Evolutionary conservation across 1,140 invertebrate genomes (phyloP).

Genomic region (Panulirus ornatus): DNA sequence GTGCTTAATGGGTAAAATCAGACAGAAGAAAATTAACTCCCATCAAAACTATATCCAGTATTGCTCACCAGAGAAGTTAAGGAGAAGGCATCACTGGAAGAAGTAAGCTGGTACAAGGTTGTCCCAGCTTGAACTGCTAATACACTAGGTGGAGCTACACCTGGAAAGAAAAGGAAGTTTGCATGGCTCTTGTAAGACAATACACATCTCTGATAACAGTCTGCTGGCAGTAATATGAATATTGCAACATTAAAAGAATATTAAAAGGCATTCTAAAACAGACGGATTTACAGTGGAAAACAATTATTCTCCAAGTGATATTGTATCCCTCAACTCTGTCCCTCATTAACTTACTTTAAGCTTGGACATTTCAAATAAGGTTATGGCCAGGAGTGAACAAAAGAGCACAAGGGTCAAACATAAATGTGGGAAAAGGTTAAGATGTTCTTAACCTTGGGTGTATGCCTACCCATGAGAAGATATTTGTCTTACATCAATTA

Average conservation of each 20-base stretch:
- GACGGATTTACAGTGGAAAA: not conserved
- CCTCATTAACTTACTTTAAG: too few species aligned
- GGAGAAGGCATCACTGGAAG: constrained; percentile 92
- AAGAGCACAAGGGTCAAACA: too few species aligned
- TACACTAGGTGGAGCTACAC: constrained; percentile 98
- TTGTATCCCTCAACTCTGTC: not conserved
- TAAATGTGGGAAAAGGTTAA: too few species aligned
- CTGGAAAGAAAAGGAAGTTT: constrained; percentile 85
- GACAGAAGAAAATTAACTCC: too few species aligned
- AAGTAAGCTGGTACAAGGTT: constrained; percentile 94
- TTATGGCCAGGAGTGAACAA: too few species aligned
- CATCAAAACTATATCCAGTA: too few species aligned
- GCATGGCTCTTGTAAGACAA: constrained; percentile 63
- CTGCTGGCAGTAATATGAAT: not conserved
- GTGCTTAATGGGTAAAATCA: too few species aligned
- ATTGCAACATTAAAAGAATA: constrained; percentile 1
- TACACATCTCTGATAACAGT: constrained; percentile 4
- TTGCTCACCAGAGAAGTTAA: constrained; percentile 88
- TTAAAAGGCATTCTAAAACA: not conserved
- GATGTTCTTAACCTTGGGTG: too few species aligned
- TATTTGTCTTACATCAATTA: too few species aligned
- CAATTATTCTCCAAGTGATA: not conserved
- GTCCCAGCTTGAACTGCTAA: constrained; percentile 98
- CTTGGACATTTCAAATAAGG: too few species aligned
- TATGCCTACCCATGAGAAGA: too few species aligned